Evolutionary conservation across 2,888 invertebrate genomes (phyloP), one percentile per base, ranked within the genome.

Genomic region (Drosophila fungiperda): DNA sequence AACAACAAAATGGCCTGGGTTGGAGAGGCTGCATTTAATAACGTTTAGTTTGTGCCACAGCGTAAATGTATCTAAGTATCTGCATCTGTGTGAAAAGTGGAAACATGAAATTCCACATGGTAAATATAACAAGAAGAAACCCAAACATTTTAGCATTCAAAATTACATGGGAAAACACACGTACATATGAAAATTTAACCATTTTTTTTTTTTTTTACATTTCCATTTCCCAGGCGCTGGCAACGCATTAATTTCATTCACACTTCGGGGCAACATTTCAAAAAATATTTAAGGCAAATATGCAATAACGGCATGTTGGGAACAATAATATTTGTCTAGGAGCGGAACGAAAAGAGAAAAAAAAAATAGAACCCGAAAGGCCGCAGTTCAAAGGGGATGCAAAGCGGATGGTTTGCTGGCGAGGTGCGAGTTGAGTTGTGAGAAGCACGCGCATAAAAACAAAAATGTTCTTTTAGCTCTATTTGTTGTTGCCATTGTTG

Each of bases 211-310:
- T 20, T 11, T 45, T 52, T 49, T 50, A 53, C 48, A 23, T 45
- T 50, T 60, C 48, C 60, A 52, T 63, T 67, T 49, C 50, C 63
- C 62, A 55, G 68, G 61, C 90, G 72, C 73, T 74, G 57, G 75
- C 79, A 88, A 78, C 86, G 86, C 87, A 91, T 90, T 90, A 91
- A 91, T 91, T 90, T 90, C 90, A 87, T 90, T 91, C 91, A 90
- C 92, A 91, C 90, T 89, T 86, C 72, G 70, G 72, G 74, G 72
- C 76, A 68, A 73, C 76, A 75, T 71, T 81, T 81, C 50, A 67
- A 69, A 76, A 86, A 83, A 82, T 80, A 88, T 88, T 83, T 78
- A 75, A 77, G 84, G 78, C 85, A 83, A 87, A 88, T 89, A 90
- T 88, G 90, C 90, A 90, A 87, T 89, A 90, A 87, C 89, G 90